A percentile compares a stretch with the other conserved stretches of the same genome.
These are phyloP conservation scores for Masticophis lateralis DNA, from an alignment of 2,797 vertebrate genomes.

Conservation along the genomic window DNA sequence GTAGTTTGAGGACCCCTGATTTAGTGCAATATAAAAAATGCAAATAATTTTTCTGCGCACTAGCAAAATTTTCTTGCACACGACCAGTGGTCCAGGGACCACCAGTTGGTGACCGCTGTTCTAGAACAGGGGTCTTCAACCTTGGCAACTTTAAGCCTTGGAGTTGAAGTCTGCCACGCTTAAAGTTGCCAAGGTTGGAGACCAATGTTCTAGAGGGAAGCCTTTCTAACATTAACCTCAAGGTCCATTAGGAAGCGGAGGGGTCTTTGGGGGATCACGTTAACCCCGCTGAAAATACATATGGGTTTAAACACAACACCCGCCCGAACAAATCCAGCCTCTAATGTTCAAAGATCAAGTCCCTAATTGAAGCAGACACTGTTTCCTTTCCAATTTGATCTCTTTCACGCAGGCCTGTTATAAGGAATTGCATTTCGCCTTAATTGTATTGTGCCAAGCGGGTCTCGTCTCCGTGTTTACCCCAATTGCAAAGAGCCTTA, in stretches of 20 bases:
- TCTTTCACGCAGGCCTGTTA: background rate
- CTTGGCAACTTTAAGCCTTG: too few relatives aligned
- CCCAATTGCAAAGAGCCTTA: slow-evolving; percentile 23
- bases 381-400: background rate
- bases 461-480: slow-evolving; percentile 16
- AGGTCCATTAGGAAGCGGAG: background rate
- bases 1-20: too few relatives aligned
- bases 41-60: too few relatives aligned
- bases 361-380: background rate
- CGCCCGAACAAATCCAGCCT: background rate
- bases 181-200: too few relatives aligned
- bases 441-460: slow-evolving; percentile 10
- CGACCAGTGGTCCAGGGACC: too few relatives aligned
- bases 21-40: too few relatives aligned
- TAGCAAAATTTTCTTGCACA: too few relatives aligned
- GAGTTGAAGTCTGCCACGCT: too few relatives aligned
- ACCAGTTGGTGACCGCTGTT: too few relatives aligned
- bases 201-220: too few relatives aligned
- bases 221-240: background rate
- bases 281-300: background rate
- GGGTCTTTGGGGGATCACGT: background rate
- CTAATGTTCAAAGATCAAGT: background rate
- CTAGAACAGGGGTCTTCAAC: too few relatives aligned
- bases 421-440: slow-evolving; percentile 14
- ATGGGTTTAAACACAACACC: too few relatives aligned